A percentile compares a stretch with the other conserved stretches of the same genome.
These are phyloP conservation scores for Larimichthys crocea DNA, from an alignment of 2,113 vertebrate species.

Conservation along the genomic window DNA sequence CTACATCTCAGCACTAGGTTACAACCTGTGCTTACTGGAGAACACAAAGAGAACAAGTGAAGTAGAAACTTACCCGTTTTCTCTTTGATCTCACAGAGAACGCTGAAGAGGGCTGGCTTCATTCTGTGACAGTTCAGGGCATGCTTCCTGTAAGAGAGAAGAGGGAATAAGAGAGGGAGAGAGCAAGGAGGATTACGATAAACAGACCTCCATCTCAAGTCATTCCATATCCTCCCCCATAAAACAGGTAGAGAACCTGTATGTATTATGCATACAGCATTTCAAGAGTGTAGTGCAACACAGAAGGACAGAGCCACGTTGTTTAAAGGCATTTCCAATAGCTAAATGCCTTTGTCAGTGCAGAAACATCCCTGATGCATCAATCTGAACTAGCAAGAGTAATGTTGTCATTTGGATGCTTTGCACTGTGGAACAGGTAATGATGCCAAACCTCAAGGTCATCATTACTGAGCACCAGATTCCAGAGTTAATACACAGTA, in stretches of 20 bases:
- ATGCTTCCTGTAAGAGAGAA: conserved; percentile 87
- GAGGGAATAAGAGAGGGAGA: conserved; percentile 64
- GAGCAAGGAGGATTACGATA: conserved; percentile 65
- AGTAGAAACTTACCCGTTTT: conserved; percentile 89
- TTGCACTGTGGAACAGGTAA: conserved; percentile 70
- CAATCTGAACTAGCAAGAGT: conserved; percentile 57
- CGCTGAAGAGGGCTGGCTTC: conserved; percentile 94
- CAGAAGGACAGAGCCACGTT: conserved; percentile 23
- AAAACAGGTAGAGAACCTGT: conserved; percentile 53
- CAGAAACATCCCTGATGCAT: conserved; percentile 41
- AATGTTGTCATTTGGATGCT: conserved; percentile 66
- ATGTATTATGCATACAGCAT: conserved; percentile 55
- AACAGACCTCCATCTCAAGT: conserved; percentile 65
- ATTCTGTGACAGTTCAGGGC: conserved; percentile 94
- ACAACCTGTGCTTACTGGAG: conserved; percentile 49
- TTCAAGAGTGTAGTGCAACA: conserved; percentile 51
- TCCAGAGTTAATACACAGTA: conserved; percentile 60
- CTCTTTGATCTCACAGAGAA: conserved; percentile 95
- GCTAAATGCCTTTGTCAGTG: conserved; percentile 49
- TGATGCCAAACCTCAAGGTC: conserved; percentile 77
- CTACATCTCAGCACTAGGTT: conserved; percentile 35
- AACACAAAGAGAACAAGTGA: conserved; percentile 58
- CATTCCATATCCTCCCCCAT: conserved; percentile 60
- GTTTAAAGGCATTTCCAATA: conserved; percentile 53
- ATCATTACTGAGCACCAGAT: conserved; percentile 63